phyloP scores from a whole-genome alignment of 37 sponge, comb jelly and placozoan species.

The Chondrosia reniformis region DNA sequence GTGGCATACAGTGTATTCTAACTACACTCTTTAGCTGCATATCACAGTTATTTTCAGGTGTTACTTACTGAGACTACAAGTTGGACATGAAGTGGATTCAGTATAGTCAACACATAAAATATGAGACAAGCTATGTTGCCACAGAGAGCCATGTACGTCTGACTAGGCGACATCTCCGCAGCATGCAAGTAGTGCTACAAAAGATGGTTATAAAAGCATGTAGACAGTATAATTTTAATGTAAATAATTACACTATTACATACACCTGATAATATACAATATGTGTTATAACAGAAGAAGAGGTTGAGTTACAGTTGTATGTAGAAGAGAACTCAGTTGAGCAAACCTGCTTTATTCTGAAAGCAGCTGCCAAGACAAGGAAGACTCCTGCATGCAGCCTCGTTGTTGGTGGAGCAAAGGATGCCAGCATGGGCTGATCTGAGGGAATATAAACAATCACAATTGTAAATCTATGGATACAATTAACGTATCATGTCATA shows the following conservation, averaged over 20 bases:
- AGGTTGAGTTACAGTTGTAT: neutral
- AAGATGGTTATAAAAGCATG: neutral
- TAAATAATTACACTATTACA: too few species aligned
- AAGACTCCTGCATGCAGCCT: slow-evolving; percentile 1
- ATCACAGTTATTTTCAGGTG: neutral
- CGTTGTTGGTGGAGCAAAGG: neutral
- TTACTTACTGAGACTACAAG: slow-evolving; percentile 43
- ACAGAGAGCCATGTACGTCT: slow-evolving; percentile 31
- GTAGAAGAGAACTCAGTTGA: neutral
- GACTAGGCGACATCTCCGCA: slow-evolving; percentile 22
- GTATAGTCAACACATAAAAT: slow-evolving; percentile 28
- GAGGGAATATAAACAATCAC: neutral
- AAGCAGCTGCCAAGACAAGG: neutral
- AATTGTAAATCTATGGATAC: neutral
- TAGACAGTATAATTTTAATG: too few species aligned
- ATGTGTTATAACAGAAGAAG: neutral
- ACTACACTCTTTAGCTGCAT: neutral
- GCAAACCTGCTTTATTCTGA: slow-evolving; percentile 4
- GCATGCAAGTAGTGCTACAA: neutral
- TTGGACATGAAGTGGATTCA: slow-evolving; percentile 31
- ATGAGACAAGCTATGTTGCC: slow-evolving; percentile 41
- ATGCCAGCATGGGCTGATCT: neutral
- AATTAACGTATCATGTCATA: neutral
- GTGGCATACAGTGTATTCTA: too few species aligned
- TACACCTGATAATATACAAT: neutral